phyloP scores from a whole-genome alignment of 2,797 vertebrate genomes.

The Phalanger gymnotis region DNA sequence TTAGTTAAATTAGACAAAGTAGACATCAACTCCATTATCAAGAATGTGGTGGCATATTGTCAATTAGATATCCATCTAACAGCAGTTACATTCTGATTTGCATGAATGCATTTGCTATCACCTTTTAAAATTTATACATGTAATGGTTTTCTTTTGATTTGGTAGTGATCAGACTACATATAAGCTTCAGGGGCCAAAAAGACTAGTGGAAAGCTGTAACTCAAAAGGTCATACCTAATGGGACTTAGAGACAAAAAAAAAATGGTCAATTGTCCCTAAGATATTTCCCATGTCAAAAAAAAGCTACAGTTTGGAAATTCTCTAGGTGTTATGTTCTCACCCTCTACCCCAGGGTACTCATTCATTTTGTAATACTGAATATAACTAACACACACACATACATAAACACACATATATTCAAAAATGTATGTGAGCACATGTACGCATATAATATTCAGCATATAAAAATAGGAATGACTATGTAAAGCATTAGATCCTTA shows the following conservation, averaged over 20 bases:
- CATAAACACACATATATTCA: not conserved
- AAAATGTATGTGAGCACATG: not conserved
- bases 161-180: conserved; percentile 71
- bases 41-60: not conserved
- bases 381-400: not conserved
- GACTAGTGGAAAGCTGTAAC: conserved; percentile 80
- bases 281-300: conserved; percentile 60
- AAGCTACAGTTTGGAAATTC: conserved; percentile 32
- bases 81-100: conserved; percentile 9
- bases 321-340: conserved; percentile 9
- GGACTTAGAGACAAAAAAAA: conserved; percentile 60
- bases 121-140: conserved; percentile 60
- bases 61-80: not conserved
- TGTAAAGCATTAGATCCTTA: not conserved
- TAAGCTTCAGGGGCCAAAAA: conserved; percentile 77
- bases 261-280: conserved; percentile 74
- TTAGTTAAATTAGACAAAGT: not conserved
- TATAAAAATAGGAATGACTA: not conserved
- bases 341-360: not conserved
- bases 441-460: not conserved
- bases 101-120: conserved; percentile 34
- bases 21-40: not conserved
- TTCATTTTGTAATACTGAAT: not conserved
- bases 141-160: conserved; percentile 63
- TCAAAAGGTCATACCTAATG: conserved; percentile 77